phyloP scores from a whole-genome alignment of 2,888 invertebrate species.

The Neocrepidodera transversa region DNA sequence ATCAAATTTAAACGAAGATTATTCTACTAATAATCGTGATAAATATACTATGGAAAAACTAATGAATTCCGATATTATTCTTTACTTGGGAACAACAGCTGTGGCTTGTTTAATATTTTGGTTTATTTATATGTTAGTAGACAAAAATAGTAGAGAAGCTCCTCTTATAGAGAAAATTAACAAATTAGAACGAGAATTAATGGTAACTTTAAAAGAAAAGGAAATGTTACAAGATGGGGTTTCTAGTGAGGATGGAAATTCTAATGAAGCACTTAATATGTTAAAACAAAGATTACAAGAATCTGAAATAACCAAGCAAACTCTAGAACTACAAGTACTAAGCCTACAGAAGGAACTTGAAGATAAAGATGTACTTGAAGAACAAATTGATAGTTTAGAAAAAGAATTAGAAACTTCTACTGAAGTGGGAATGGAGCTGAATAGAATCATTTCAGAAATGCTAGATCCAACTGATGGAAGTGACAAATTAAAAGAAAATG shows the following conservation, averaged over 20 bases:
- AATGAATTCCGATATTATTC: constrained; percentile 47
- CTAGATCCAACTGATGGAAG: constrained; percentile 72
- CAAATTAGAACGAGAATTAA: constrained; percentile 67
- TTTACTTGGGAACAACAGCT: constrained; percentile 65
- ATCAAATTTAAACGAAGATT: background rate
- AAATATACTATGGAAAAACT: constrained; percentile 18
- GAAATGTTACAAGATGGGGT: constrained; percentile 66
- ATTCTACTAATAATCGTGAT: constrained; percentile 26
- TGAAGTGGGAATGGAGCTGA: constrained; percentile 79
- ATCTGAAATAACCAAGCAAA: constrained; percentile 59
- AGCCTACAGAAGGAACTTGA: constrained; percentile 78
- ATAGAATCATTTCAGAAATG: constrained; percentile 71
- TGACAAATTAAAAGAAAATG: constrained; percentile 66
- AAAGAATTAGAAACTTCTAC: constrained; percentile 82
- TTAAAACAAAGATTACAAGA: constrained; percentile 71
- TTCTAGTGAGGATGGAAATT: constrained; percentile 43
- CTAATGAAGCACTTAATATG: constrained; percentile 74
- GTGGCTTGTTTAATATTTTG: constrained; percentile 76
- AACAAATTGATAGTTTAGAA: constrained; percentile 72
- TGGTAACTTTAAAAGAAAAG: constrained; percentile 70
- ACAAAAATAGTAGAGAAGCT: constrained; percentile 75
- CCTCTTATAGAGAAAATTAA: constrained; percentile 74
- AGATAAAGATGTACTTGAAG: constrained; percentile 63
- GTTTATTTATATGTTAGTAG: constrained; percentile 79
- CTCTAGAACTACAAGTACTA: constrained; percentile 72